Percentiles rank a stretch among this genome's conserved stretches.
Conservation (phyloP, 2,113 vertebrate species). For the Pedetes capensis region DNA sequence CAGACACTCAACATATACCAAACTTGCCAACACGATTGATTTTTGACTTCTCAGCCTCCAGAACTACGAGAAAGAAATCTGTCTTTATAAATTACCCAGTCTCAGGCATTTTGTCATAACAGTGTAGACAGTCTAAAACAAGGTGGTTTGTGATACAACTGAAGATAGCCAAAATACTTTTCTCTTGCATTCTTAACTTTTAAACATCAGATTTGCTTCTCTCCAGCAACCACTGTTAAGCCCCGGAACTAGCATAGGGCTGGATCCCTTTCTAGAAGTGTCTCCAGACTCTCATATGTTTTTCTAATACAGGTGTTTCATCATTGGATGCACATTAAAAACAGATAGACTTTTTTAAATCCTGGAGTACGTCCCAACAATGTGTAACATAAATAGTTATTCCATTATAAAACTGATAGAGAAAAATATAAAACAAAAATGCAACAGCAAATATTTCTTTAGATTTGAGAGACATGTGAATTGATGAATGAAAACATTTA, state of each 20-base stretch:
- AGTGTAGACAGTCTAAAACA: not conserved
- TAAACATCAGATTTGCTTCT: not conserved
- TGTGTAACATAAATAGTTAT: not conserved
- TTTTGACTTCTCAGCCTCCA: not conserved
- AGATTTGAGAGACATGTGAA: not conserved
- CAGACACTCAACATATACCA: not conserved
- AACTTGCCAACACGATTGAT: not conserved
- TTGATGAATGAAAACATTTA: not conserved
- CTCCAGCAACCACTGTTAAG: not conserved
- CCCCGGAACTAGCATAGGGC: not conserved
- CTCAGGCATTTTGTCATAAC: not conserved
- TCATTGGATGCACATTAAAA: not conserved
- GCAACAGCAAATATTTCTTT: not conserved
- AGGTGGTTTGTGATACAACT: not conserved
- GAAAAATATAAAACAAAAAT: not conserved
- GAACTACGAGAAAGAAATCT: not conserved
- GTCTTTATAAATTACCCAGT: not conserved
- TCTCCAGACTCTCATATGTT: not conserved
- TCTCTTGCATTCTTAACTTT: not conserved
- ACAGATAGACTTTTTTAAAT: conserved; percentile 11
- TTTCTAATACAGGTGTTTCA: not conserved
- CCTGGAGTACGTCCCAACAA: not conserved
- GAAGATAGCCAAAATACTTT: not conserved
- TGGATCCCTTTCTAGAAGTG: not conserved
- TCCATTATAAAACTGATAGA: conserved; percentile 25